Base-by-base conservation (phyloP, 1,140 invertebrate species). In the Psilanteris sp. region DNA sequence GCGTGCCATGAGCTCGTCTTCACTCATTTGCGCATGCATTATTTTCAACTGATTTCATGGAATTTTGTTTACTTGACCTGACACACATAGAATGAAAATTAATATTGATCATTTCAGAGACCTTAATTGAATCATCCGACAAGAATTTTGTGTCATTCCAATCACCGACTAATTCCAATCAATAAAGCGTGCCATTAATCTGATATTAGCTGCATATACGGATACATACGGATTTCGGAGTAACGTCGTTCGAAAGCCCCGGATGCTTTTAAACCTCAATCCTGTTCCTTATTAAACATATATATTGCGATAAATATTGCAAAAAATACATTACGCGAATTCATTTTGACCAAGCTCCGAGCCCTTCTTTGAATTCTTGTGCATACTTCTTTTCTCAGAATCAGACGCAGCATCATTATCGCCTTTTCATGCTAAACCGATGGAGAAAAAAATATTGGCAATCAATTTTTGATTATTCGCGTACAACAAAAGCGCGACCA, bases 1-100 rank as follows among this genome's bases (percentile, higher is more conserved):
- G 72, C 72, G 66, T 76, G 79, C 77, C 77, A 82, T 79, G 52
- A 77, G 78, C 77, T 79, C 77, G 57, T 73, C 68, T 66, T 57
- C 22, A 26, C 31, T 61, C 43, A 73, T 78, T 73, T 64, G 46
- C 27, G 52, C 50, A 44, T 71, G 70, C 64, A 74, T 78, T 74
- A 70, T 71, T 77, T 73, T 59, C 41, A 61, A 27, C 26, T 24
- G 26, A 57, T 64, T 27, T n/a, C 14, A 3, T 37, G 59, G 57
- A 76, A 70, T 70, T 70, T 59, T 59, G 64, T 70, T 70, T 76
- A 59, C 72, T 44, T 41, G 41, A 22, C 24, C 10, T 61, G 46
- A 27, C 37, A 72, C 57, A 48, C 27, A 4, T 24, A 32, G 10
- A 55, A 61, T 29, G 34, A 29, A 62, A 62, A 62, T 72, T 62